Evolutionary conservation across 2,113 vertebrate genomes (phyloP).

Genomic region (Thalassarche chlororhynchos): DNA sequence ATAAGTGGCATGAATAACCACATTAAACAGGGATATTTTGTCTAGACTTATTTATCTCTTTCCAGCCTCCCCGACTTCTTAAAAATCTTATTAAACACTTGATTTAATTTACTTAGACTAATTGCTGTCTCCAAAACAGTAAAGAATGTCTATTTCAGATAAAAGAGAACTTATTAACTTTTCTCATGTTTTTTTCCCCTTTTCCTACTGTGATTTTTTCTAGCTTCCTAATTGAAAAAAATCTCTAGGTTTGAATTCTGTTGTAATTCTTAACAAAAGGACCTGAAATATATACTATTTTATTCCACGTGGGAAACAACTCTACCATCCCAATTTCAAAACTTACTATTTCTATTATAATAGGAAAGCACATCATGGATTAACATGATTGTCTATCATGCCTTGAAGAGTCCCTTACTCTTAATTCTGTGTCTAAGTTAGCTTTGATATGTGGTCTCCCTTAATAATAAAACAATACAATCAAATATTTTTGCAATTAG

Average conservation of each 20-base stretch:
- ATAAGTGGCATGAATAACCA: not conserved
- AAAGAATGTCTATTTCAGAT: not conserved
- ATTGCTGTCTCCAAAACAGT: not conserved
- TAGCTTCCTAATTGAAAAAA: not conserved
- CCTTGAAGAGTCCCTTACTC: not conserved
- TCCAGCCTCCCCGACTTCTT: not conserved
- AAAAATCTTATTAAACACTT: not conserved
- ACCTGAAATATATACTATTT: not conserved
- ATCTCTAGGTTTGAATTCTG: not conserved
- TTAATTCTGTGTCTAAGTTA: not conserved
- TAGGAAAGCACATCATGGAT: not conserved
- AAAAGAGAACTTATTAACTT: not conserved
- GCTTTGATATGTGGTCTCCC: not conserved
- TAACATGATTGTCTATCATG: not conserved
- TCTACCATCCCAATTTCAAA: not conserved
- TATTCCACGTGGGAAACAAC: not conserved
- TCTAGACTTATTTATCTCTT: not conserved
- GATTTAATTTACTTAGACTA: not conserved
- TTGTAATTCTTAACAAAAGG: not conserved
- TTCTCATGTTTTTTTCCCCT: not conserved
- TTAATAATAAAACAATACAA: not conserved
- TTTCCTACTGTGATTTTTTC: not conserved
- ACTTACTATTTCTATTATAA: not conserved
- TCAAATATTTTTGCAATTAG: not conserved
- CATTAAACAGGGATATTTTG: constrained; percentile 1